phyloP scores from a whole-genome alignment of 2,797 vertebrate species.

The Acrocephalus scirpaceus region DNA sequence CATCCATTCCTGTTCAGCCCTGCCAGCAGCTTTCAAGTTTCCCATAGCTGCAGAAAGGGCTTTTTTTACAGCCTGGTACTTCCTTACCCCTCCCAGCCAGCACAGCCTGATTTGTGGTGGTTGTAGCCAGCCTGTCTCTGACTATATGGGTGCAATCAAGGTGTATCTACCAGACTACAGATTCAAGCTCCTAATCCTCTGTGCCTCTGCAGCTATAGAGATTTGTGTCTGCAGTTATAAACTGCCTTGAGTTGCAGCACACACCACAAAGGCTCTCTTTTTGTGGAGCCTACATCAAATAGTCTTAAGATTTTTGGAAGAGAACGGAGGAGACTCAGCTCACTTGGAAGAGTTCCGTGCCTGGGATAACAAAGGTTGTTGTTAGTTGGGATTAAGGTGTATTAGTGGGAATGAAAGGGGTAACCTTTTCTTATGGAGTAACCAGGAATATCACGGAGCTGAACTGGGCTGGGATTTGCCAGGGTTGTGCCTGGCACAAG shows the following conservation, averaged over 20 bases:
- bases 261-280: not conserved
- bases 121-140: not conserved
- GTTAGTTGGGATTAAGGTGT: conserved; percentile 14
- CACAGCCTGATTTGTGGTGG: rapidly evolving
- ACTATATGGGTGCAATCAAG: not conserved
- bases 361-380: not conserved
- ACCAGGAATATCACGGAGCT: not conserved
- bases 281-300: not conserved
- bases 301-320: not conserved
- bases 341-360: not conserved
- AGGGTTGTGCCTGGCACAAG: not conserved
- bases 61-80: not conserved
- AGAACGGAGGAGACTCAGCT: not conserved
- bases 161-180: not conserved
- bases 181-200: not conserved
- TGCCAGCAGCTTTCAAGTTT: not conserved
- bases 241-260: not conserved
- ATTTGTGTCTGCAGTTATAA: not conserved
- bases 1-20: rapidly evolving
- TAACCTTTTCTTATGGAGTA: not conserved
- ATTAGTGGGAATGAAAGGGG: conserved; percentile 5
- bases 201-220: not conserved
- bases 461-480: not conserved
- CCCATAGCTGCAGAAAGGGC: not conserved
- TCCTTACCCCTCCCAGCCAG: not conserved